These are phyloP conservation scores for Polyodon spathula DNA, from an alignment of 2,113 vertebrate genomes.

Conservation along the genomic window DNA sequence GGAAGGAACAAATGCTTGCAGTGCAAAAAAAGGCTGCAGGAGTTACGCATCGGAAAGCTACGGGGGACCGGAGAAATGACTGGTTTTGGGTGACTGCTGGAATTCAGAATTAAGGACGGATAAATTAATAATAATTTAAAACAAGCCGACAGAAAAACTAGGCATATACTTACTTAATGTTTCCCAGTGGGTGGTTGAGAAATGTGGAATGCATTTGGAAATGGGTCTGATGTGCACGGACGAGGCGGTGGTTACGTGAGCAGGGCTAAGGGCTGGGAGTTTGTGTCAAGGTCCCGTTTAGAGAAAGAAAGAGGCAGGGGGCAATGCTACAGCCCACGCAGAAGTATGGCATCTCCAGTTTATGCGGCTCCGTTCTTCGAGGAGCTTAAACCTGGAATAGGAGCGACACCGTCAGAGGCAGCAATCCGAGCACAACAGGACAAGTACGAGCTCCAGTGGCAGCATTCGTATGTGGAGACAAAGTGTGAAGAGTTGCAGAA, in stretches of 20 bases:
- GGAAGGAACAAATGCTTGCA: conserved; percentile 30
- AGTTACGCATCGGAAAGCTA: conserved; percentile 11
- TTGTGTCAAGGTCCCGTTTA: conserved; percentile 38
- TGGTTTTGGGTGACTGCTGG: conserved; percentile 35
- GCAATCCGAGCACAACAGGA: conserved; percentile 35
- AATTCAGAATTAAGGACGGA: conserved; percentile 16
- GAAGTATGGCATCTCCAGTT: conserved; percentile 47
- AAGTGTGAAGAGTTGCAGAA: conserved; percentile 53
- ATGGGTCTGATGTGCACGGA: conserved; percentile 40
- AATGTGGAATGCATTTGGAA: conserved; percentile 50
- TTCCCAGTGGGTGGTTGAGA: conserved; percentile 16
- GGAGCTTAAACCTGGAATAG: conserved; percentile 23
- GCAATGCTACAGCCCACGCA: conserved; percentile 38
- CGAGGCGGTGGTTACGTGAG: conserved; percentile 20
- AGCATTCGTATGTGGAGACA: conserved; percentile 46
- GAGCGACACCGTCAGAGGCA: conserved; percentile 21
- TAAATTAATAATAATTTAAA: conserved; percentile 5
- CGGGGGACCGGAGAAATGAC: conserved; percentile 33
- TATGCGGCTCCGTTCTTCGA: conserved; percentile 39
- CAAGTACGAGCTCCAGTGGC: conserved; percentile 26
- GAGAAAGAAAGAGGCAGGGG: conserved; percentile 38
- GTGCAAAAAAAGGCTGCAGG: conserved; percentile 17
- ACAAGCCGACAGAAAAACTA: conserved; percentile 4
- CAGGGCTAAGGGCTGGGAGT: conserved; percentile 46
- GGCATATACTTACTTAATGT: conserved; percentile 19